phyloP scores from a whole-genome alignment of 2,888 invertebrate genomes.

The Archaeoteleia sp. region DNA sequence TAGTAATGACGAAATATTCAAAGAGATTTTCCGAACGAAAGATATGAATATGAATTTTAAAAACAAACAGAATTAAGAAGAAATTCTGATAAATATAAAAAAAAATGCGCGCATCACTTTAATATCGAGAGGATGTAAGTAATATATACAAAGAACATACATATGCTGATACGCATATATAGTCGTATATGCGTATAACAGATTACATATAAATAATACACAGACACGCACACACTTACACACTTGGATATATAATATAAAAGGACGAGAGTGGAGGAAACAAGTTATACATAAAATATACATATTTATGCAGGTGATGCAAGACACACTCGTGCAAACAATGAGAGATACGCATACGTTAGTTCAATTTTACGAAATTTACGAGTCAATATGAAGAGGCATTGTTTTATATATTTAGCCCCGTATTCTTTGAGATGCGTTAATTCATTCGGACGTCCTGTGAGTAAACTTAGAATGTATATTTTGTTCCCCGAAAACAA shows the following conservation, averaged over 20 bases:
- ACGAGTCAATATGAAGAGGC: slow-evolving; percentile 59
- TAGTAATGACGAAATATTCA: slow-evolving; percentile 6
- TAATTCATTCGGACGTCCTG: slow-evolving; percentile 72
- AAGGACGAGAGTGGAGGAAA: slow-evolving; percentile 13
- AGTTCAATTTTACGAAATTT: slow-evolving; percentile 51
- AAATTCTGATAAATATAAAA: slow-evolving; percentile 7
- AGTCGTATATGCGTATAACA: slow-evolving; percentile 31
- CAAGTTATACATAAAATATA: slow-evolving; percentile 40
- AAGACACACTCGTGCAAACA: slow-evolving; percentile 31
- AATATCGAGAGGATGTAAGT: slow-evolving; percentile 45
- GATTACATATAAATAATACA: slow-evolving; percentile 50
- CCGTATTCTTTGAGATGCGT: slow-evolving; percentile 66
- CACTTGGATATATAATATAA: slow-evolving; percentile 33
- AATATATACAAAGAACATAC: slow-evolving; percentile 36
- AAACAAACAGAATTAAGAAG: background rate
- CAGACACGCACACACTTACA: slow-evolving; percentile 53
- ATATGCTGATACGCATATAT: slow-evolving; percentile 50
- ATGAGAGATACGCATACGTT: slow-evolving; percentile 44
- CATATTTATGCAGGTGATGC: slow-evolving; percentile 44
- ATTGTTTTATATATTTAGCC: slow-evolving; percentile 63
- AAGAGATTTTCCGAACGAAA: slow-evolving; percentile 5
- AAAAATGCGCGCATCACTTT: slow-evolving; percentile 23
- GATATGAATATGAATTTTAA: slow-evolving; percentile 39
- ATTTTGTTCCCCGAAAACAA: slow-evolving; percentile 50
- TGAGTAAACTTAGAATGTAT: too few relatives aligned